Evolutionary conservation across 2,113 vertebrate genomes (phyloP).

Genomic region (Pontoporia blainvillei): DNA sequence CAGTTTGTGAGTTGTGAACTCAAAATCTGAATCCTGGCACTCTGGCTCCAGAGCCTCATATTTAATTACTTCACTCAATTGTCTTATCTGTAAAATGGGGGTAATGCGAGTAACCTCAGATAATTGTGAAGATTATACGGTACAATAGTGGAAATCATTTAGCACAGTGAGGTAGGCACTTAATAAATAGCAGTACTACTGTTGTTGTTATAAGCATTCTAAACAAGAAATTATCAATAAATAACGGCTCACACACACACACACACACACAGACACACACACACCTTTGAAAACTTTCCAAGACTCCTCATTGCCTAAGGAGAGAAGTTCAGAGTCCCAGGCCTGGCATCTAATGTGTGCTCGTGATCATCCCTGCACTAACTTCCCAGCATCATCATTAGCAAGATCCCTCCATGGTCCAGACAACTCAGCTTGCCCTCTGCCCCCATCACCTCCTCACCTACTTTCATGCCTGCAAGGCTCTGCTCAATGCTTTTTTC

Average conservation of each 20-base stretch:
- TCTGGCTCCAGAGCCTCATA: background rate
- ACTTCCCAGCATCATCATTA: background rate
- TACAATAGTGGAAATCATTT: background rate
- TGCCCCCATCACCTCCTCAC: background rate
- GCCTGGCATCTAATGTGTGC: background rate
- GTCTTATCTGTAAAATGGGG: background rate
- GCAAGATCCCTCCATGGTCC: background rate
- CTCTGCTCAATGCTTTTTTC: background rate
- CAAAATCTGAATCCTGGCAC: background rate
- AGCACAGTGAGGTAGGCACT: background rate
- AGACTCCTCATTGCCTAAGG: background rate
- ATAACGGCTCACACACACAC: no score
- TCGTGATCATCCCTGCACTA: background rate
- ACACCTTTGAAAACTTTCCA: no score
- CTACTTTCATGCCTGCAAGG: background rate
- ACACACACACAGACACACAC: fast-evolving
- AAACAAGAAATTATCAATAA: background rate
- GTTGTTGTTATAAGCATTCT: background rate
- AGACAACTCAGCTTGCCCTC: background rate
- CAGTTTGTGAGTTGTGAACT: background rate
- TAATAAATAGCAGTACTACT: background rate
- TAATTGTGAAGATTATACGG: background rate
- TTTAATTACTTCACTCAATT: background rate
- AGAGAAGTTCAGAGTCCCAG: background rate
- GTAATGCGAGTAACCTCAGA: background rate